Conservation (phyloP, 2,113 vertebrate genomes). For the Hucho hucho region DNA sequence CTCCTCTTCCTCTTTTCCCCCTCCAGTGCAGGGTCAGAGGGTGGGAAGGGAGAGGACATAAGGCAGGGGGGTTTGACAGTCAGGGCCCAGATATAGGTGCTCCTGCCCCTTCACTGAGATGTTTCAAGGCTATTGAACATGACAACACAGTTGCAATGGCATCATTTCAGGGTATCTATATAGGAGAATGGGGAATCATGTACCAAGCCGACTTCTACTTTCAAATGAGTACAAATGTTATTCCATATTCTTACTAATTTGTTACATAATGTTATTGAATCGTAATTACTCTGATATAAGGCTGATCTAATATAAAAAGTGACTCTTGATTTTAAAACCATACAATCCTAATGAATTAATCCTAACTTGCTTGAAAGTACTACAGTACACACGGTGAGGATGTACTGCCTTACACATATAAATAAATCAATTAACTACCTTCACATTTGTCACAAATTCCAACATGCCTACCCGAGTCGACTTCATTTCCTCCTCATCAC, state of each 20-base stretch:
- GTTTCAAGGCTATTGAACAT: background rate
- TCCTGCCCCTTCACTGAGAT: background rate
- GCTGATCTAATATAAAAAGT: too few relatives aligned
- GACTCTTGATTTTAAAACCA: too few relatives aligned
- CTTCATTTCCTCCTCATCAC: constrained; percentile 53
- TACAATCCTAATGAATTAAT: background rate
- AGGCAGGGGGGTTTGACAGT: background rate
- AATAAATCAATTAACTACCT: constrained; percentile 34
- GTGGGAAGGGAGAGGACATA: background rate
- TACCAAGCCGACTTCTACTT: too few relatives aligned
- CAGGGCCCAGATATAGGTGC: background rate
- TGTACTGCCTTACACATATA: constrained; percentile 30
- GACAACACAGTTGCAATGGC: background rate
- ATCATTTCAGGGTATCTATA: too few relatives aligned
- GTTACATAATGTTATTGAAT: background rate
- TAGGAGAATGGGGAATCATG: too few relatives aligned
- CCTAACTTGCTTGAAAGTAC: background rate
- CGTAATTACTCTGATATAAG: too few relatives aligned
- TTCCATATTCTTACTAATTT: background rate
- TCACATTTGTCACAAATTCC: constrained; percentile 54
- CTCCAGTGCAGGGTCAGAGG: constrained; percentile 29
- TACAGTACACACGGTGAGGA: background rate
- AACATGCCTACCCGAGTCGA: constrained; percentile 54
- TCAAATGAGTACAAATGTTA: too few relatives aligned
- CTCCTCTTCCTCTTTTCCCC: constrained; percentile 33